phyloP scores from a whole-genome alignment of 2,113 vertebrate genomes.

The Oryctolagus cuniculus region DNA sequence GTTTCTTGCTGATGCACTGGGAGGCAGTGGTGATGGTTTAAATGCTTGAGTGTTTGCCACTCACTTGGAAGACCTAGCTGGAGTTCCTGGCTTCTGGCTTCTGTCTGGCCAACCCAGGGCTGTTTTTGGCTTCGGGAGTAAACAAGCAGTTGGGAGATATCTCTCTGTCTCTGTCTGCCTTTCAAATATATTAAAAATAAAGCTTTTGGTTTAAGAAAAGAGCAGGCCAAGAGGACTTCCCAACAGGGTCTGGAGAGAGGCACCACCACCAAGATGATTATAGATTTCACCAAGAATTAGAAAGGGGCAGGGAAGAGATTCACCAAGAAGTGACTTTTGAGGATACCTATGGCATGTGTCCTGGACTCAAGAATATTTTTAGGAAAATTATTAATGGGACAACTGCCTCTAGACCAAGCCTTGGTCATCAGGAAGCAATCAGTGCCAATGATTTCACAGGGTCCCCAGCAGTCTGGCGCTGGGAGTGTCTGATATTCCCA shows the following conservation, averaged over 20 bases:
- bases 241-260: slow-evolving; percentile 1
- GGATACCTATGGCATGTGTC: not conserved
- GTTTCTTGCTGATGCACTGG: no score
- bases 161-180: no score
- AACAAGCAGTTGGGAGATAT: no score
- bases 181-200: no score
- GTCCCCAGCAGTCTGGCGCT: not conserved
- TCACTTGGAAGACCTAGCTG: no score
- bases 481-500: slow-evolving; percentile 43
- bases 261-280: not conserved
- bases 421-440: slow-evolving; percentile 32
- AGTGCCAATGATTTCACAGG: not conserved
- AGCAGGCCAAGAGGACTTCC: not conserved
- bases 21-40: no score
- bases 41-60: no score
- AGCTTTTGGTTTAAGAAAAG: no score
- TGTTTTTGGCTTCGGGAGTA: no score
- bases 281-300: slow-evolving; percentile 45
- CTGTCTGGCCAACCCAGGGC: no score
- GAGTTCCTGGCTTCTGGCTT: no score
- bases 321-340: slow-evolving; percentile 17
- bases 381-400: not conserved
- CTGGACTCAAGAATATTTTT: not conserved
- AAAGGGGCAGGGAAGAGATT: slow-evolving; percentile 11
- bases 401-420: slow-evolving; percentile 11